phyloP scores from a whole-genome alignment of 2,797 vertebrate genomes.

The Synanceia verrucosa region DNA sequence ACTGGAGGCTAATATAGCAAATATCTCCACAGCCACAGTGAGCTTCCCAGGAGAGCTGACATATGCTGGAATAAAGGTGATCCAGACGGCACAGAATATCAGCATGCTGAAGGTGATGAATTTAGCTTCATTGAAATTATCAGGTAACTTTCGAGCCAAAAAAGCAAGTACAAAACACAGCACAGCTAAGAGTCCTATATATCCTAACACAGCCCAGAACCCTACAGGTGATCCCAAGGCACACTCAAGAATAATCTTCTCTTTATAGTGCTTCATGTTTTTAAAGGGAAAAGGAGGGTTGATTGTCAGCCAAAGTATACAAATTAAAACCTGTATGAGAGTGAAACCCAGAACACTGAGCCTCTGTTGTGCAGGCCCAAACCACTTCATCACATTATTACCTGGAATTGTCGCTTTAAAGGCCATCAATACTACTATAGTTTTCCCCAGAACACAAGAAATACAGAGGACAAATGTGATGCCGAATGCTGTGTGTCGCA shows the following conservation, averaged over 20 bases:
- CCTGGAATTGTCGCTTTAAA: slow-evolving; percentile 74
- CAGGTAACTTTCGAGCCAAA: slow-evolving; percentile 71
- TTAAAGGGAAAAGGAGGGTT: slow-evolving; percentile 66
- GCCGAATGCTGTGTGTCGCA: slow-evolving; percentile 76
- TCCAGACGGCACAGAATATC: slow-evolving; percentile 80
- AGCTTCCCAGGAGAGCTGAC: slow-evolving; percentile 79
- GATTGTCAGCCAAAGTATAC: slow-evolving; percentile 69
- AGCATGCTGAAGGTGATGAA: slow-evolving; percentile 79
- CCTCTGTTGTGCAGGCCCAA: slow-evolving; percentile 73
- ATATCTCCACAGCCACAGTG: slow-evolving; percentile 78
- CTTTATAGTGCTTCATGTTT: slow-evolving; percentile 59
- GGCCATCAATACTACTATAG: slow-evolving; percentile 73
- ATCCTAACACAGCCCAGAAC: slow-evolving; percentile 76
- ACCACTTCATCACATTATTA: slow-evolving; percentile 76
- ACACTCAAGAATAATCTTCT: slow-evolving; percentile 75
- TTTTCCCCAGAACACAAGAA: slow-evolving; percentile 76
- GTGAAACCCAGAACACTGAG: slow-evolving; percentile 72
- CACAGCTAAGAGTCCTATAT: slow-evolving; percentile 67
- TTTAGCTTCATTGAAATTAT: slow-evolving; percentile 77
- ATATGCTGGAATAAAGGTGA: slow-evolving; percentile 78
- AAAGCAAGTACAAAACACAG: slow-evolving; percentile 73
- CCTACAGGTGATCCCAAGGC: slow-evolving; percentile 66
- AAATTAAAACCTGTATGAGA: slow-evolving; percentile 72
- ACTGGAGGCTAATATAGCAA: slow-evolving; percentile 77
- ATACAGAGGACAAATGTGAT: slow-evolving; percentile 78